Conservation (phyloP, 1,140 invertebrate species). For the Drosophila eugracilis region DNA sequence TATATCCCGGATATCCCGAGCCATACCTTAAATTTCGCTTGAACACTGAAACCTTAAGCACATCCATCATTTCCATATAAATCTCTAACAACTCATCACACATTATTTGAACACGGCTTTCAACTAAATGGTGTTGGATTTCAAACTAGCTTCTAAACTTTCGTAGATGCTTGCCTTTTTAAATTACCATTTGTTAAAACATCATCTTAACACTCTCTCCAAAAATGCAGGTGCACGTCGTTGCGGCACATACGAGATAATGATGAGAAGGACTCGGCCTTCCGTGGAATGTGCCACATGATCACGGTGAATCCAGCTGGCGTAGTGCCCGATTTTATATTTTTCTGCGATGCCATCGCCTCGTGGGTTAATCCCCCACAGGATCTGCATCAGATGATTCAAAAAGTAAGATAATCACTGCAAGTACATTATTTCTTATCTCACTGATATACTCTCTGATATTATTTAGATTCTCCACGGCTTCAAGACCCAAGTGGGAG, state of each 20-base stretch:
- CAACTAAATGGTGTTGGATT: constrained; percentile 18
- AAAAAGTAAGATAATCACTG: constrained; percentile 88
- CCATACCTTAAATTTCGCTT: constrained; percentile 38
- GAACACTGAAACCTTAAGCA: constrained; percentile 12
- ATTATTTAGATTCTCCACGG: constrained; percentile 94
- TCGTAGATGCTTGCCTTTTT: constrained; percentile 41
- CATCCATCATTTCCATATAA: neutral
- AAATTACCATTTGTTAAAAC: constrained; percentile 40
- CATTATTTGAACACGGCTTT: constrained; percentile 1
- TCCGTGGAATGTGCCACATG: constrained; percentile 99
- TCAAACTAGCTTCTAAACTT: constrained; percentile 11
- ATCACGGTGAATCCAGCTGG: constrained; percentile 97
- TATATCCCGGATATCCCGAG: constrained; percentile 3
- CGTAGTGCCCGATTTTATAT: constrained; percentile 97
- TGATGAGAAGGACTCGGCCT: constrained; percentile 99
- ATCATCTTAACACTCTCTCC: no score
- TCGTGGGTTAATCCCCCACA: constrained; percentile 98
- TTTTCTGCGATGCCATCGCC: constrained; percentile 99
- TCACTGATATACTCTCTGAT: neutral
- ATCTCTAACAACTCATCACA: neutral
- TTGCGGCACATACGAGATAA: constrained; percentile 99
- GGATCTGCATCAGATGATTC: constrained; percentile 99
- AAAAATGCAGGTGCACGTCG: constrained; percentile 94
- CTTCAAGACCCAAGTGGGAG: constrained; percentile 98
- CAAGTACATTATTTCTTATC: neutral